Percentiles rank a stretch among this genome's conserved stretches.
phyloP scores from a whole-genome alignment of 2,888 invertebrate genomes.

The Drosophila cognata region DNA sequence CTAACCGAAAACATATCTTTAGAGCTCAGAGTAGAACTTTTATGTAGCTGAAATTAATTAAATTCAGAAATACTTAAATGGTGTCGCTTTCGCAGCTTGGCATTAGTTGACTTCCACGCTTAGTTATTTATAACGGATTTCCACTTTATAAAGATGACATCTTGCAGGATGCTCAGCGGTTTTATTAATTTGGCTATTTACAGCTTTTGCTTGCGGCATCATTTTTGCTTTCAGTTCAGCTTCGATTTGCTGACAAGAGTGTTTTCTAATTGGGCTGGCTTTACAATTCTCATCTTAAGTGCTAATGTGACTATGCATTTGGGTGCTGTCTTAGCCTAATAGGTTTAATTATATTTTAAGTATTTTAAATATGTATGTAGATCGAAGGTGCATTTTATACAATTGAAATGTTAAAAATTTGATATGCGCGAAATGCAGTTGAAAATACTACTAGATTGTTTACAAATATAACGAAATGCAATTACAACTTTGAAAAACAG shows the following conservation, averaged over 20 bases:
- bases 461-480: conserved; percentile 14
- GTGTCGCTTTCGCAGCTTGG: conserved; percentile 32
- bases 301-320: conserved; percentile 26
- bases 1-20: not conserved
- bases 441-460: conserved; percentile 14
- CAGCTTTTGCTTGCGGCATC: conserved; percentile 20
- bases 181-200: conserved; percentile 24
- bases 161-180: conserved; percentile 15
- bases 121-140: not conserved
- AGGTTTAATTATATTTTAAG: conserved; percentile 29
- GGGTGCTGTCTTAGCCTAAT: conserved; percentile 42
- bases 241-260: not conserved
- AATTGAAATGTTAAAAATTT: conserved; percentile 67
- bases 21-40: not conserved
- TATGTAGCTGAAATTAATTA: not conserved
- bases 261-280: conserved; percentile 31
- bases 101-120: conserved; percentile 14
- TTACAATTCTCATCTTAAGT: conserved; percentile 60
- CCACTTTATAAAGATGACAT: conserved; percentile 14
- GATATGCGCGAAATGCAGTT: conserved; percentile 63
- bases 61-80: not conserved
- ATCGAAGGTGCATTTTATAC: conserved; percentile 61
- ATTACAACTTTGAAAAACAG: not conserved
- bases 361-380: conserved; percentile 27
- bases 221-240: conserved; percentile 1